Evolutionary conservation across 2,113 vertebrate species (phyloP), one percentile per base, ranked within the genome.

Genomic region (Serinus canaria): DNA sequence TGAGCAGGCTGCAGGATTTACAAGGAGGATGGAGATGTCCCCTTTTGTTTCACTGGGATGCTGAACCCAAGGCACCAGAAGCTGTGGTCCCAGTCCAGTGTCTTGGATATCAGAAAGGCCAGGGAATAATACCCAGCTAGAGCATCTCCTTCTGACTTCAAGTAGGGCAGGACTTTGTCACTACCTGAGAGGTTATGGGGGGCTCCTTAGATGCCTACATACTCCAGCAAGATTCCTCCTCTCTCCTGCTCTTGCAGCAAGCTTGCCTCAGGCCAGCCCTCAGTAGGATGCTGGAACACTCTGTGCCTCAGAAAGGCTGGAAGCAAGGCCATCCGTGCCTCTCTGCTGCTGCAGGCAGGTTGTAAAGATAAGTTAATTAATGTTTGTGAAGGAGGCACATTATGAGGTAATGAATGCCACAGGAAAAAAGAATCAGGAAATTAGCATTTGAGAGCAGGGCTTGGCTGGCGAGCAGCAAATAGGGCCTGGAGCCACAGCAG

Each of bases 271-370:
- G 72, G 76, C 19, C 59, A 64, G 23, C 68, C 50, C 25, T 37
- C 0, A 0, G 47, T 5, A 8, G 27, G 67, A 7, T 23, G 9
- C 63, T 70, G 0, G 0, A 47, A 56, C 46, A 14, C 7, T 35
- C 10, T 24, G 43, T 46, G 70, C 70, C 70, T 39, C 85, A 56
- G 66, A 67, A 43, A 44, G 31, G 28, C 50, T 73, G 64, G 55
- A 90, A 84, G 73, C 2, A 0, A 60, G 53, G 49, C 47, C 75
- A 58, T 24, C 0, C 0, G 13, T 5, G 8, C 20, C 44, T 37
- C 83, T 58, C 41, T 7, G 2, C 68, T 52, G 67, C 73, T 52
- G 66, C 41, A 72, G 72, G 59, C 58, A 8, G 0, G 2, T 39
- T 21, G 37, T n/a, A 76, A 67, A 64, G 81, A 15, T 47, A 67